Conservation (phyloP, 2,113 vertebrate species). For the Cephalopterus ornatus region DNA sequence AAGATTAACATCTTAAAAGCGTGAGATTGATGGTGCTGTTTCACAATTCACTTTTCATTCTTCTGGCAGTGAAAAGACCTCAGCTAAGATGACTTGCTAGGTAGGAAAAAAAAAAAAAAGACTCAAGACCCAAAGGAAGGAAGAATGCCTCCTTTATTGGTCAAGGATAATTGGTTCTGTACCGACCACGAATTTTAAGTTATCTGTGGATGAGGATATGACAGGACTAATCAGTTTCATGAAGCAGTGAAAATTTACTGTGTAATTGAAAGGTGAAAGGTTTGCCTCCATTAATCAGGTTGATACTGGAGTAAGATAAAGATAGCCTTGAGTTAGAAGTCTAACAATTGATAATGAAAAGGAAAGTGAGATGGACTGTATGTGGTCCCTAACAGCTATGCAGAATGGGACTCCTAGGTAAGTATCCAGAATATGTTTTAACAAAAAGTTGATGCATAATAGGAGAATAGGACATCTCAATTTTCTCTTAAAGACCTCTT, state of each 20-base stretch:
- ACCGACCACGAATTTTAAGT: accelerated
- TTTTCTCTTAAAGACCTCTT: not conserved
- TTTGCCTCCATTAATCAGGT: not conserved
- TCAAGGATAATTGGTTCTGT: conserved; percentile 27
- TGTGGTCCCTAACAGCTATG: not conserved
- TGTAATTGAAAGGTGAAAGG: conserved; percentile 21
- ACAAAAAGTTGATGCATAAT: not conserved
- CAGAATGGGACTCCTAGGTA: not conserved
- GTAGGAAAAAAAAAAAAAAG: not conserved
- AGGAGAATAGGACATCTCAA: not conserved
- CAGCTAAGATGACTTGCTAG: not conserved
- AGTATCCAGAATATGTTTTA: not conserved
- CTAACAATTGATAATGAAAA: not conserved
- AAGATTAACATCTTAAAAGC: not conserved
- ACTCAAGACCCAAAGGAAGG: not conserved
- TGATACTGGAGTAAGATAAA: not conserved
- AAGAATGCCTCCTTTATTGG: not conserved
- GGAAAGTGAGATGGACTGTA: not conserved
- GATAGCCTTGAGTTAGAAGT: not conserved
- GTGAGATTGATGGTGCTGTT: not conserved
- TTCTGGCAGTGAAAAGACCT: not conserved
- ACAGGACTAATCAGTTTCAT: conserved; percentile 35
- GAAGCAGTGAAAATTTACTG: conserved; percentile 13
- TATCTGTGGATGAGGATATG: not conserved
- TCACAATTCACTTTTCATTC: not conserved